phyloP scores from a whole-genome alignment of 2,888 invertebrate species.

The Cryptosula pallasiana region DNA sequence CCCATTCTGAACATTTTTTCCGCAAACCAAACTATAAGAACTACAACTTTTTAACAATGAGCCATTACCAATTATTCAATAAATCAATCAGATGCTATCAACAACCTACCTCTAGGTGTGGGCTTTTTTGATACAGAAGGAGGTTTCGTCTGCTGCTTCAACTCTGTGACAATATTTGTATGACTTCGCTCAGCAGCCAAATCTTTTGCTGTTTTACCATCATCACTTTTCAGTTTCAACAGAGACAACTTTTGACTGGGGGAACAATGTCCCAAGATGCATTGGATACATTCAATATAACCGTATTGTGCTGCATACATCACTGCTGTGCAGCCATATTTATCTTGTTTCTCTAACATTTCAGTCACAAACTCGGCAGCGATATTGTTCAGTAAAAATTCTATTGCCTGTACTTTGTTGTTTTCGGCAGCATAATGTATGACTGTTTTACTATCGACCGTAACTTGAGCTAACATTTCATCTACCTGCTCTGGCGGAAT shows the following conservation, averaged over 20 bases:
- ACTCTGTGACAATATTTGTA: not conserved
- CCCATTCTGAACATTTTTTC: too few species aligned
- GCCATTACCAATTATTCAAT: too few species aligned
- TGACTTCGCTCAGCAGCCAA: not conserved
- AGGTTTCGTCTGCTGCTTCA: not conserved
- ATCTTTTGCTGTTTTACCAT: not conserved
- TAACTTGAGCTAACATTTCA: not conserved
- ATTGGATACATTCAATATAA: not conserved
- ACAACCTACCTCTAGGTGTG: too few species aligned
- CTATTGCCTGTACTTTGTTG: not conserved
- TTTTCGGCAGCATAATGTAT: not conserved
- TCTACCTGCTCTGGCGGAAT: not conserved
- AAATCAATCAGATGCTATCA: too few species aligned
- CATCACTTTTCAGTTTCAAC: not conserved
- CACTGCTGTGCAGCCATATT: not conserved
- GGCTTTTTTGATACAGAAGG: not conserved
- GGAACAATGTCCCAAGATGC: not conserved
- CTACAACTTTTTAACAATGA: too few species aligned
- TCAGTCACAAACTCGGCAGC: not conserved
- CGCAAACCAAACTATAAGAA: too few species aligned
- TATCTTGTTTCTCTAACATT: not conserved
- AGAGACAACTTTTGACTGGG: not conserved
- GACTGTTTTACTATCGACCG: not conserved
- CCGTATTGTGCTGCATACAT: not conserved
- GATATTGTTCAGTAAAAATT: not conserved